Evolutionary conservation across 2,113 vertebrate genomes (phyloP).

Genomic region (human): GRCh38 chrX:114265501-114266000

Average conservation of each 20-base stretch:
- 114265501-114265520: background rate
- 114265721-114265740: constrained; percentile 34
- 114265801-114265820: constrained; percentile 43
- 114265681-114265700: background rate
- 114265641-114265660: background rate
- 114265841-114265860: background rate
- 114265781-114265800: background rate
- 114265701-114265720: constrained; percentile 8
- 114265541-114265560: background rate
- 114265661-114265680: constrained; percentile 12
- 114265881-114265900: background rate
- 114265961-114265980: background rate
- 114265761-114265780: constrained; percentile 31
- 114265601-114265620: constrained; percentile 9
- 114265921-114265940: background rate
- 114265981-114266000: background rate
- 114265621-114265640: background rate
- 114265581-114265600: background rate
- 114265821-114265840: background rate
- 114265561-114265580: background rate
- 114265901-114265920: background rate
- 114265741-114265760: constrained; percentile 28
- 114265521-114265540: background rate
- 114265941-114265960: background rate
- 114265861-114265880: background rate